These are phyloP conservation scores for Oncorhynchus masou DNA, from an alignment of 2,113 vertebrate species.

Conservation along the genomic window DNA sequence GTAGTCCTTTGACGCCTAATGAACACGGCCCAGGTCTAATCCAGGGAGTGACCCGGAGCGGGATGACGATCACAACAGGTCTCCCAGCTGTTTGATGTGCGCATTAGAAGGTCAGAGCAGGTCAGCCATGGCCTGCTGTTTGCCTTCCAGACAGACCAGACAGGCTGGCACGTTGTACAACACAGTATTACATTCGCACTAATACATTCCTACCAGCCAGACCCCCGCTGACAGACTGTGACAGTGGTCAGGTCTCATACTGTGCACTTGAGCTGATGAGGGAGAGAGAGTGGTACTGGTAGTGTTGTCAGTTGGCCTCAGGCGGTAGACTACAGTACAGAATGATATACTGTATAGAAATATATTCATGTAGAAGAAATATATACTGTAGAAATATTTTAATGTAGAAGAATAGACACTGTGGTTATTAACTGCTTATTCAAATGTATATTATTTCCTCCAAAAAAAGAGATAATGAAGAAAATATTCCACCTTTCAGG, in stretches of 20 bases:
- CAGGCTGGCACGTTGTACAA: conserved; percentile 21
- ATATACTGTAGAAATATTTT: neutral
- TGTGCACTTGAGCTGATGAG: neutral
- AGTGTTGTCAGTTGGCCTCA: neutral
- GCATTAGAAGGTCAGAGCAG: conserved; percentile 43
- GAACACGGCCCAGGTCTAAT: neutral
- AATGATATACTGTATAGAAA: neutral
- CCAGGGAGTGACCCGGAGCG: conserved; percentile 24
- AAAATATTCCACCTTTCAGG: neutral
- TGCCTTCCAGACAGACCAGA: neutral
- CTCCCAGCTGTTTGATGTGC: conserved; percentile 42
- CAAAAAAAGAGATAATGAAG: neutral
- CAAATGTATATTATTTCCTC: neutral
- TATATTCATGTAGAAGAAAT: neutral
- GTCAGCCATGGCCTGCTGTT: conserved; percentile 28
- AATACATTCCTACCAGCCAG: neutral
- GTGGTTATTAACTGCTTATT: neutral
- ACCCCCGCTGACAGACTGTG: neutral
- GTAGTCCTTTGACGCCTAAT: neutral
- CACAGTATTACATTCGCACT: conserved; percentile 29
- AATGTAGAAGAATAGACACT: no score
- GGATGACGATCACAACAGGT: conserved; percentile 5
- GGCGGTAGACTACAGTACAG: neutral
- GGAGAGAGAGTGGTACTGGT: conserved; percentile 7
- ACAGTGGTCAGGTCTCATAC: neutral